These are phyloP conservation scores for Neoarius graeffei DNA, from an alignment of 2,113 vertebrate genomes.

Conservation along the genomic window DNA sequence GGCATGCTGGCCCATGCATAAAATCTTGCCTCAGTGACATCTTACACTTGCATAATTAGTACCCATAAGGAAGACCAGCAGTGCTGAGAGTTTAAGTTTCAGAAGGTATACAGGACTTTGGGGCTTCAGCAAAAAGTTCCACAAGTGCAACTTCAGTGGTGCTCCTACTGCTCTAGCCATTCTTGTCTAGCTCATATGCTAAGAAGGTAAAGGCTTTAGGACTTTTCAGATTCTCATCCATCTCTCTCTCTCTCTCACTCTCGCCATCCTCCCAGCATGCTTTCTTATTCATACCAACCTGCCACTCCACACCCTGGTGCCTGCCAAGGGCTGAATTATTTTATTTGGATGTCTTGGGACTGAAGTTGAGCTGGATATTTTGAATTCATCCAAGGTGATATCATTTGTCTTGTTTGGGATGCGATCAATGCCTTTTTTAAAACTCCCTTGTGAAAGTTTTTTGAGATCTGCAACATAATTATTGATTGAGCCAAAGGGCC, in stretches of 20 bases:
- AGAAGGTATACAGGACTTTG: conserved; percentile 9
- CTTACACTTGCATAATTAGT: conserved; percentile 18
- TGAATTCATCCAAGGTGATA: conserved; percentile 24
- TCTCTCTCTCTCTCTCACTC: not conserved
- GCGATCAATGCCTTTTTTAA: conserved; percentile 39
- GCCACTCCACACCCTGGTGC: not conserved
- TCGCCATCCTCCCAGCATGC: not conserved
- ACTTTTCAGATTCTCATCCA: conserved; percentile 29
- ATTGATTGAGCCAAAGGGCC: conserved; percentile 42
- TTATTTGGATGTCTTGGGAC: conserved; percentile 23
- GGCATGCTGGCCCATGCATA: conserved; percentile 2
- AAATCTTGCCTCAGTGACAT: conserved; percentile 21
- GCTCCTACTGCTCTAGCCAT: not conserved
- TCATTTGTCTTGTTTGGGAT: conserved; percentile 42
- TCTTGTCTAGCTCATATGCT: conserved; percentile 7
- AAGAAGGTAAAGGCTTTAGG: conserved; percentile 33
- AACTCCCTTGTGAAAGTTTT: conserved; percentile 37
- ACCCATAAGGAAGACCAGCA: conserved; percentile 21
- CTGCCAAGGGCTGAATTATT: conserved; percentile 26
- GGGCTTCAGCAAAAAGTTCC: conserved; percentile 30
- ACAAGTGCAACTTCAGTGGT: not conserved
- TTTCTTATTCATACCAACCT: conserved; percentile 24
- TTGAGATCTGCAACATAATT: conserved; percentile 42
- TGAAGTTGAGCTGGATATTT: conserved; percentile 19
- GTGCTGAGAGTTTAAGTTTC: not conserved